These are phyloP conservation scores for Plectropomus leopardus DNA, from an alignment of 2,113 vertebrate species.

Conservation along the genomic window DNA sequence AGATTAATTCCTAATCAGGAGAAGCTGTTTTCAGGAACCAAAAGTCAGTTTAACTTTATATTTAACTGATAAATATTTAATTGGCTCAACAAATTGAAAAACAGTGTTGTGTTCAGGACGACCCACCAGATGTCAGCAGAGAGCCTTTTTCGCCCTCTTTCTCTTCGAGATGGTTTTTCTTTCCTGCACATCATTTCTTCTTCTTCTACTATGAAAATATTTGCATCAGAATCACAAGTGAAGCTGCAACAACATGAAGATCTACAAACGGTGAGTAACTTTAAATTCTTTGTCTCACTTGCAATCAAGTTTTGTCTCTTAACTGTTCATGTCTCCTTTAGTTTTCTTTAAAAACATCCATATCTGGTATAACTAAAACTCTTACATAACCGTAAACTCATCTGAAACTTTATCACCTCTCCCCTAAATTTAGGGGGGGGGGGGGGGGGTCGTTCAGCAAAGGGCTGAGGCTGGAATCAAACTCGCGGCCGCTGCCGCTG, in stretches of 20 bases:
- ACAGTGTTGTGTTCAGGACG: background rate
- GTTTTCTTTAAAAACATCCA: no score
- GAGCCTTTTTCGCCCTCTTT: background rate
- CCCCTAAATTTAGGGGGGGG: no score
- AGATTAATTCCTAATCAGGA: background rate
- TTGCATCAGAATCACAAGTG: background rate
- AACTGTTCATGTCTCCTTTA: background rate
- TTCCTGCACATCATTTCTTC: background rate
- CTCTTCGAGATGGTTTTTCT: background rate
- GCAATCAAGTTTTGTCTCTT: accelerated
- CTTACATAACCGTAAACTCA: no score
- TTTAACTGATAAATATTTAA: background rate
- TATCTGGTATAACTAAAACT: no score
- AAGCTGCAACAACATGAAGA: background rate
- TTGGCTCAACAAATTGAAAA: background rate
- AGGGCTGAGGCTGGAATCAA: no score
- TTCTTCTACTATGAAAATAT: background rate
- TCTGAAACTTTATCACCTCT: no score
- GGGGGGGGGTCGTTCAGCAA: no score
- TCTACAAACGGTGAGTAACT: conserved; percentile 55
- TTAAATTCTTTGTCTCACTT: background rate
- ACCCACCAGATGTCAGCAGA: conserved; percentile 61
- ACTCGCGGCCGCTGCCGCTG: no score
- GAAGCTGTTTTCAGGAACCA: background rate
- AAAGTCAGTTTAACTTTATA: background rate